Base-by-base conservation (phyloP, 2,888 invertebrate species). In the Drosophila nr. fundita region DNA sequence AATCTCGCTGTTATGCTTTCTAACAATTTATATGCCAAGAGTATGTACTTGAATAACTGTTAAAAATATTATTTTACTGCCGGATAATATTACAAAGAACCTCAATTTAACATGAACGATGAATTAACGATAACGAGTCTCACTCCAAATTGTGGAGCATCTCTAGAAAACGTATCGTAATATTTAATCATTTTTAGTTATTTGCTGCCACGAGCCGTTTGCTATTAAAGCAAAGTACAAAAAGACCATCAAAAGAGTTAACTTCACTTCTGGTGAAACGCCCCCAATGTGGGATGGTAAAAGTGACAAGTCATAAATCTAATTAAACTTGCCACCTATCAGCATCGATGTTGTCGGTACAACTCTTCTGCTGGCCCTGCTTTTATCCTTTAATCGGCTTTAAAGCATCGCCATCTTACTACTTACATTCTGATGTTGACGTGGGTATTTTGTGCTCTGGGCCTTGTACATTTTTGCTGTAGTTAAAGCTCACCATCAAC, bases 321-420 rank as follows among this genome's bases (percentile, higher is more conserved):
- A 84, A 84, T 84, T 85, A 87, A 87, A 87, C 73, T 78, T 82
- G 83, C 73, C 83, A 80, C 73, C 83, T 76, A 82, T 72, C 55
- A 68, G 52, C 53, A 71, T 68, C 59, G 75, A 75, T 55, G 61
- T 21, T 30, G 58, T 52, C 29, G n/a, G 21, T 42, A 38, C 63
- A 70, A 70, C 66, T 61, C 49, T 36, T 45, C 30, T 24, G 24
- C 32, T n/a, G 1, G 40, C 24, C 15, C 48, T 24, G 34, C 27
- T 48, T 24, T 21, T n/a, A 50, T 42, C 21, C 18, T 60, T 68
- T 68, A 84, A 84, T 78, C 88, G 78, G 86, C 73, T 85, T 87
- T 82, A 70, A 78, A 66, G 65, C 62, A 64, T 71, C 80, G 63
- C 82, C 78, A 65, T 49, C 30, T 27, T 48, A 29, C 60, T 59